Evolutionary conservation across 92 coral and sea anemone genomes (phyloP), one percentile per base, ranked within the genome.

Genomic region (Blastomussa wellsi): DNA sequence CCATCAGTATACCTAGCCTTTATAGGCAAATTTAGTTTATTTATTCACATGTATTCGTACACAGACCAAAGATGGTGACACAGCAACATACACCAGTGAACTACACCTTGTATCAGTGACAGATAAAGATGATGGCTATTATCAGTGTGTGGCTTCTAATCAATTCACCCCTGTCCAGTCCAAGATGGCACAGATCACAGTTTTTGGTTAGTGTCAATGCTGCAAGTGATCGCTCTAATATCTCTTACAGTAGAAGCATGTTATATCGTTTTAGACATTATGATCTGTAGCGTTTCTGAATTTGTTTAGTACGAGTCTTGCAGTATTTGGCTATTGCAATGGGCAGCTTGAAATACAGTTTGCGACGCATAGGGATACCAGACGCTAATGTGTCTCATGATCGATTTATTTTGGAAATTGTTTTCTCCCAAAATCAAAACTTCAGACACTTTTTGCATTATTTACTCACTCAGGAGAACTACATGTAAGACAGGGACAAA

Each of bases 71-170:
- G 87, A 78, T 69, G 89, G 71, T 0, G 70, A 92, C 32, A 82
- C 73, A 49, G 93, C 86, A 5, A 90, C 77, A 35, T 92, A 92
- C 79, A 80, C 88, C 48, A 86, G 93, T 48, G 89, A 92, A 31
- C 87, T 94, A 36, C 60, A 28, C 16, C 81, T 94, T 37, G 49
- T 33, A 7, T 69, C 66, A 16, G 94, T 94, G 76, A 84, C 66
- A 26, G 82, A 78, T 29, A 78, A 69, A 37, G 95, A 94, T 52
- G 80, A 78, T 31, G 98, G 95, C 19, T 84, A 77, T 84, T 94
- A 94, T 39, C 98, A 94, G 74, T 94, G 98, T 67, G 84, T 90
- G 48, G 98, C 94, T 38, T 57, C 83, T 3, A 88, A 85, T 77
- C 79, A 84, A 47, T 88, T 89, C 84, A 92, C 91, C 15, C 84